Evolutionary conservation across 2,113 vertebrate species (phyloP).

Genomic region (Anas platyrhynchos): DNA sequence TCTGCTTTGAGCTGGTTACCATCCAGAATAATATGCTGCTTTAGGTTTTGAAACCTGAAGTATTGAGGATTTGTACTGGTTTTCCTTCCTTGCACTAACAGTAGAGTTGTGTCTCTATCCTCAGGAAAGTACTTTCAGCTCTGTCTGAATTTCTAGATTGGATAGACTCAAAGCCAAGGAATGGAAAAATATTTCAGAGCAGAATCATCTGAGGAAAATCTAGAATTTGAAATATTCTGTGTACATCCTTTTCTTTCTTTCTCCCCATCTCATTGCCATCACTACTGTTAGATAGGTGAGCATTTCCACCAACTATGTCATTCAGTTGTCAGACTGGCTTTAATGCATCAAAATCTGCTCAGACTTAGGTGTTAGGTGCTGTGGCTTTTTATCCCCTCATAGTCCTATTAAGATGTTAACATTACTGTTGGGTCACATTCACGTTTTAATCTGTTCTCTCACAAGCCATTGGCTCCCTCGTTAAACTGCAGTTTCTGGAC

Average conservation of each 20-base stretch:
- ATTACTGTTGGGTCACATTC: neutral
- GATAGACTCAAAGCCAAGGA: neutral
- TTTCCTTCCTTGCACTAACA: neutral
- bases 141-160: neutral
- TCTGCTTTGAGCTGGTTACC: neutral
- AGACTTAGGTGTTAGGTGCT: neutral
- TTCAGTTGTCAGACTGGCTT: neutral
- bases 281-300: neutral
- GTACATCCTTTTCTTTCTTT: neutral
- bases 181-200: neutral
- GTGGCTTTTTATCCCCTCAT: neutral
- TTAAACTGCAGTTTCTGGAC: slow-evolving; percentile 92
- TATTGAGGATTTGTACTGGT: neutral
- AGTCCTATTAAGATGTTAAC: neutral
- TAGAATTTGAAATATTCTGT: neutral
- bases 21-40: neutral
- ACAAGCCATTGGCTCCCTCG: slow-evolving; percentile 90
- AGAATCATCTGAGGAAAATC: neutral
- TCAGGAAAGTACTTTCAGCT: neutral
- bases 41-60: neutral
- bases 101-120: neutral
- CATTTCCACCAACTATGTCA: neutral
- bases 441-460: slow-evolving; percentile 59
- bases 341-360: neutral
- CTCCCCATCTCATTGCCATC: neutral